Evolutionary conservation across 2,797 vertebrate species (phyloP).

Genomic region (Scomberomorus guttatus): DNA sequence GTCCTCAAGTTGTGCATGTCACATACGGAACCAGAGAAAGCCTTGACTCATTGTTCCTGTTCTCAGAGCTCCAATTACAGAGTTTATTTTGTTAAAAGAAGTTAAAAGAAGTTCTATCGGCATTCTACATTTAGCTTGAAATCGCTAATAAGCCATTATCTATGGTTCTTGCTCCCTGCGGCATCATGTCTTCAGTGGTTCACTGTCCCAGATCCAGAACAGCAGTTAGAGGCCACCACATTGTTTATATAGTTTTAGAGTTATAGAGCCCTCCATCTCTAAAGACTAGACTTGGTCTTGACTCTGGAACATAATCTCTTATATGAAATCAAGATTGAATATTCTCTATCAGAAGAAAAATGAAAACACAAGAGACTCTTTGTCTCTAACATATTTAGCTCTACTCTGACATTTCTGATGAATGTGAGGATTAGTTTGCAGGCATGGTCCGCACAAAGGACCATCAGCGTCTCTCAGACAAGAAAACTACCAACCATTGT

Average conservation of each 20-base stretch:
- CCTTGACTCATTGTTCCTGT: conserved; percentile 1
- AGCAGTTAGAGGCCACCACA: conserved; percentile 28
- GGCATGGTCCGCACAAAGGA: conserved; percentile 60
- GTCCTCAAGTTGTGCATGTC: not conserved
- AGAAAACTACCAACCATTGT: conserved; percentile 62
- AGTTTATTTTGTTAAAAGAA: not conserved
- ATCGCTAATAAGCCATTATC: conserved; percentile 44
- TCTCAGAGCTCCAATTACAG: not conserved
- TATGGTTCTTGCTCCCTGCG: conserved; percentile 28
- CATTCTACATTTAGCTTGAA: conserved; percentile 41
- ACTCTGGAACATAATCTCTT: conserved; percentile 3
- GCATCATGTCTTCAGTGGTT: conserved; percentile 54
- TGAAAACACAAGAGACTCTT: conserved; percentile 20
- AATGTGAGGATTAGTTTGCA: conserved; percentile 50
- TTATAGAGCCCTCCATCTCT: conserved; percentile 7
- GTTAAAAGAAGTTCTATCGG: conserved; percentile 30
- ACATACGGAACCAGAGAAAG: conserved; percentile 5
- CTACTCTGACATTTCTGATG: conserved; percentile 40
- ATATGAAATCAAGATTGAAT: conserved; percentile 13
- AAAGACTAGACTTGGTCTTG: not conserved
- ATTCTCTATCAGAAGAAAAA: not conserved
- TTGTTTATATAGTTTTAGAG: conserved; percentile 26
- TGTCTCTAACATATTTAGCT: conserved; percentile 35
- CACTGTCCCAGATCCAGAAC: conserved; percentile 60
- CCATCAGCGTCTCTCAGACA: conserved; percentile 44